Evolutionary conservation across 2,888 invertebrate species (phyloP).

Genomic region (Heliconius charithonia): DNA sequence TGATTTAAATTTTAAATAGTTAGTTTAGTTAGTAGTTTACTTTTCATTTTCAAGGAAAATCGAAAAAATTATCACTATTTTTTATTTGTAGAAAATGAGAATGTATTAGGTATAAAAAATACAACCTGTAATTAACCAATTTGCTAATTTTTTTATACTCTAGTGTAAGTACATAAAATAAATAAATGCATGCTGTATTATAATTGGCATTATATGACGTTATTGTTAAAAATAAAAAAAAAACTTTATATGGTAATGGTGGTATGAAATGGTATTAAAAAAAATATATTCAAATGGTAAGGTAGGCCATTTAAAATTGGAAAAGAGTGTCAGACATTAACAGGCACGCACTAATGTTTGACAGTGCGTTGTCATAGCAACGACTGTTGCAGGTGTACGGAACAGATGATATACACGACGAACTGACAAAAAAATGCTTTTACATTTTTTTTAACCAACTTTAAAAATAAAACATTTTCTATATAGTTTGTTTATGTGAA

Average conservation of each 20-base stretch:
- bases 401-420: constrained; percentile 60
- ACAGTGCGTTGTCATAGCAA: constrained; percentile 57
- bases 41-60: not conserved
- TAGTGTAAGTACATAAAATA: not conserved
- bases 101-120: too few relatives aligned
- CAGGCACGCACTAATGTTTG: constrained; percentile 36
- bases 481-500: not conserved
- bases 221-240: not conserved
- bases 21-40: too few relatives aligned
- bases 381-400: constrained; percentile 73
- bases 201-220: not conserved
- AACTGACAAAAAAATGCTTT: constrained; percentile 18
- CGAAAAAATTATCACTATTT: not conserved
- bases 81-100: not conserved
- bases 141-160: too few relatives aligned
- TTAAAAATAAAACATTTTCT: not conserved
- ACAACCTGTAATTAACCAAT: too few relatives aligned
- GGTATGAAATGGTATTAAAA: too few relatives aligned
- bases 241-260: too few relatives aligned
- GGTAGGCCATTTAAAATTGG: not conserved
- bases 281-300: not conserved
- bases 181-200: not conserved
- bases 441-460: not conserved
- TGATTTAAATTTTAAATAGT: not conserved
- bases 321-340: not conserved